Percentiles rank a stretch among this genome's conserved stretches.
Evolutionary conservation across 2,797 vertebrate species (phyloP).

Genomic region (Micromesistius poutassou): DNA sequence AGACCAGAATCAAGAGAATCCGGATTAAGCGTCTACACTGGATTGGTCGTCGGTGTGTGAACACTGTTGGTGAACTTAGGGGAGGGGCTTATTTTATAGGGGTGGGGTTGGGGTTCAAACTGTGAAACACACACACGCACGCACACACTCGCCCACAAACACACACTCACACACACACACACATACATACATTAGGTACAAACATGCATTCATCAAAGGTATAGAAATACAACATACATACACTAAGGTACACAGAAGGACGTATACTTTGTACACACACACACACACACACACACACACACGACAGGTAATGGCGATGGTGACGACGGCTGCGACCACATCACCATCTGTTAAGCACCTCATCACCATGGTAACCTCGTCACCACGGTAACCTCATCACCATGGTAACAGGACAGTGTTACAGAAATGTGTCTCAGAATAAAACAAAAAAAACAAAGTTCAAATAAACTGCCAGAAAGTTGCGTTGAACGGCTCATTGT

Average conservation of each 20-base stretch:
- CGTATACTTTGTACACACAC: neutral
- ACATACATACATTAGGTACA: neutral
- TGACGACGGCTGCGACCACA: neutral
- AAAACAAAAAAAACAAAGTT: neutral
- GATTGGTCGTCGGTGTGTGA: neutral
- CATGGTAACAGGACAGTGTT: neutral
- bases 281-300: neutral
- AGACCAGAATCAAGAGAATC: neutral
- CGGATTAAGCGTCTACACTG: neutral
- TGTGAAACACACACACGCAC: neutral
- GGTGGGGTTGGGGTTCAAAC: constrained; percentile 1
- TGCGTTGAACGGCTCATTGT: neutral
- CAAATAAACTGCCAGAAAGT: neutral
- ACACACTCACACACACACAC: neutral
- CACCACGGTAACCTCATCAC: neutral
- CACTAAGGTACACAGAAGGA: neutral
- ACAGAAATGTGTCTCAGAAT: neutral
- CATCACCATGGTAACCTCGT: neutral
- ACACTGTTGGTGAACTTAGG: neutral
- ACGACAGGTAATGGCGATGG: constrained; percentile 4
- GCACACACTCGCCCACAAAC: neutral
- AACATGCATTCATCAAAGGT: neutral
- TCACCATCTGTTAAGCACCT: constrained; percentile 2
- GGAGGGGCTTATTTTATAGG: constrained; percentile 2
- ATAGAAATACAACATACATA: neutral